Conservation (phyloP, 2,113 vertebrate genomes). For the Cynocephalus volans region DNA sequence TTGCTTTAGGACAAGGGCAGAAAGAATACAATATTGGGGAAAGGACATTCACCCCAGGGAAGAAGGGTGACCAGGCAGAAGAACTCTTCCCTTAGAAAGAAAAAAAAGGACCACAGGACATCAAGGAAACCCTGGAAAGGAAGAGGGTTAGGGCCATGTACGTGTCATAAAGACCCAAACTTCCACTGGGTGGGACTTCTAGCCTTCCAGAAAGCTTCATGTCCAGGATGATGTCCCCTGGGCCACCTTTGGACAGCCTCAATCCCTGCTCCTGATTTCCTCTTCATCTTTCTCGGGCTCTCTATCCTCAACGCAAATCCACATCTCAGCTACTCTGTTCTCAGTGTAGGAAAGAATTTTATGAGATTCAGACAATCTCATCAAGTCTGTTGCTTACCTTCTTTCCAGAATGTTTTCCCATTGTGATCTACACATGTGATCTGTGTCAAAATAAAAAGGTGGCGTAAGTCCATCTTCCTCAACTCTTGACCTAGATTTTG, state of each 20-base stretch:
- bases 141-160: background rate
- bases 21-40: background rate
- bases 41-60: background rate
- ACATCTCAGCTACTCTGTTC: background rate
- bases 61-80: background rate
- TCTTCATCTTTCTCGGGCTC: background rate
- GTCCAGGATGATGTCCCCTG: rapidly evolving
- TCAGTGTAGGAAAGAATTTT: background rate
- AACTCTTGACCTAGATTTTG: slow-evolving; percentile 60
- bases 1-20: background rate
- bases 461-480: background rate
- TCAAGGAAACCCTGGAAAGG: background rate
- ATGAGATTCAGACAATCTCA: background rate
- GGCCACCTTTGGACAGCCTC: rapidly evolving
- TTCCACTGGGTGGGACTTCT: rapidly evolving
- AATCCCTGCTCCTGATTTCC: background rate
- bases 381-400: background rate
- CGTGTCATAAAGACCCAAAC: too few species aligned
- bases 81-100: background rate
- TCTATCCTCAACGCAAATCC: background rate
- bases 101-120: background rate
- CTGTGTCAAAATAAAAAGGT: background rate
- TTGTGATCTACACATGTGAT: background rate
- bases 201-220: background rate
- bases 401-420: background rate